A percentile compares a stretch with the other conserved stretches of the same genome.
Evolutionary conservation across 2,888 invertebrate species (phyloP).

Genomic region (Caenorhabditis parvicauda): DNA sequence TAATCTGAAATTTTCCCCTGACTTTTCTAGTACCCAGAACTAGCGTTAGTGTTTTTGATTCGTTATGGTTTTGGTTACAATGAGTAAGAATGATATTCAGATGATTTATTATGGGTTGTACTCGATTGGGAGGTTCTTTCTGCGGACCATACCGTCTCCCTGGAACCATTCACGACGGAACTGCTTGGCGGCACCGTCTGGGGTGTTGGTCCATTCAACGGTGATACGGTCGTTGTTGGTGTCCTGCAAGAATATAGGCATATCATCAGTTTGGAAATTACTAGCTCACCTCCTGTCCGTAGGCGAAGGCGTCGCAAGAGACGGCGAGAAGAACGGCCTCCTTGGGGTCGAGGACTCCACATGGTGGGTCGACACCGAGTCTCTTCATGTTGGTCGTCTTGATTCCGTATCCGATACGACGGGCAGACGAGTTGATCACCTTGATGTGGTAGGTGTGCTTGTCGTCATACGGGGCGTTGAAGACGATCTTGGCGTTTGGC

Average conservation of each 20-base stretch:
- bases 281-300: slow-evolving; percentile 26
- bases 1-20: too few relatives aligned
- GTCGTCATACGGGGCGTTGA: slow-evolving; percentile 51
- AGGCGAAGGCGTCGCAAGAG: slow-evolving; percentile 25
- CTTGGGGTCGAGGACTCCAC: slow-evolving; percentile 49
- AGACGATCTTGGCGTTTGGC: slow-evolving; percentile 44
- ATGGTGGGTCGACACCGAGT: slow-evolving; percentile 42
- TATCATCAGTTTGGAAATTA: too few relatives aligned
- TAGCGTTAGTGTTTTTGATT: too few relatives aligned
- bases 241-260: too few relatives aligned
- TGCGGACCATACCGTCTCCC: slow-evolving; percentile 43
- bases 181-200: slow-evolving; percentile 37
- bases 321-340: slow-evolving; percentile 29
- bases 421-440: slow-evolving; percentile 42
- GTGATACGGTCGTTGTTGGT: slow-evolving; percentile 45
- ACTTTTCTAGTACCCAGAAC: too few relatives aligned
- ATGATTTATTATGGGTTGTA: slow-evolving; percentile 34
- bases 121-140: slow-evolving; percentile 38
- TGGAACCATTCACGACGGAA: slow-evolving; percentile 49
- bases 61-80: too few relatives aligned
- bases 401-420: slow-evolving; percentile 45
- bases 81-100: too few relatives aligned
- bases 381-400: slow-evolving; percentile 51
- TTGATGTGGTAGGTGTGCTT: slow-evolving; percentile 51
- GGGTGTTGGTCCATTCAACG: slow-evolving; percentile 44